A percentile compares a stretch with the other conserved stretches of the same genome.
These are phyloP conservation scores for Lithophane semibrunnea DNA, from an alignment of 2,888 invertebrate species.

Conservation along the genomic window DNA sequence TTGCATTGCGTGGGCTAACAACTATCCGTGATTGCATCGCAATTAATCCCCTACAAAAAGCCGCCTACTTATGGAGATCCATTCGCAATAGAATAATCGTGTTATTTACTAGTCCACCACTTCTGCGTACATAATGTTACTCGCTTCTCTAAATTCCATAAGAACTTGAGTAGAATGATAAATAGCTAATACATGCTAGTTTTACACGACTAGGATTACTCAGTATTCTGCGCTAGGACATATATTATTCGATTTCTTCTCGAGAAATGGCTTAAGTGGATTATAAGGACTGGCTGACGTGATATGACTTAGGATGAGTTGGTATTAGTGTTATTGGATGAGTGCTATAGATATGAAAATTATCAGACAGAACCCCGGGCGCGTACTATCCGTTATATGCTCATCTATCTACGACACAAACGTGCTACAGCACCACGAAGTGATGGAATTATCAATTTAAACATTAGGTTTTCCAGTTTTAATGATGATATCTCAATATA, in stretches of 20 bases:
- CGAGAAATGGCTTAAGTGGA: slow-evolving; percentile 40
- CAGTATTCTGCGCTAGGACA: slow-evolving; percentile 37
- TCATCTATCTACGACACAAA: neutral
- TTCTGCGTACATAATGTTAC: slow-evolving; percentile 23
- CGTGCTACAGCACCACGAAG: neutral
- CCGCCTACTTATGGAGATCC: neutral
- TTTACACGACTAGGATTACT: slow-evolving; percentile 35
- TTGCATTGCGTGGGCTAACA: neutral
- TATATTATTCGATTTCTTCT: slow-evolving; percentile 50
- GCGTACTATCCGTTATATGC: neutral
- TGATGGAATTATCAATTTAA: neutral
- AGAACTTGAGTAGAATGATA: slow-evolving; percentile 48
- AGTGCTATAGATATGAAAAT: neutral
- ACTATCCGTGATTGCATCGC: neutral
- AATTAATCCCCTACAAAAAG: neutral
- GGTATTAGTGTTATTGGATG: neutral
- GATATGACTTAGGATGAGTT: slow-evolving; percentile 32
- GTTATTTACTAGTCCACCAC: slow-evolving; percentile 22
- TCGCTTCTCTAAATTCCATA: slow-evolving; percentile 51
- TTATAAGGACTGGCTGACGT: slow-evolving; percentile 45
- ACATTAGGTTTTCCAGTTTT: neutral
- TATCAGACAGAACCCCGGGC: neutral
- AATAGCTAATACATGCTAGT: slow-evolving; percentile 37
- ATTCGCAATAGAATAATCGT: slow-evolving; percentile 9
- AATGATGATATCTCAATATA: neutral